These are phyloP conservation scores for Drosophila anomalipes DNA, from an alignment of 2,888 invertebrate genomes.

Conservation along the genomic window DNA sequence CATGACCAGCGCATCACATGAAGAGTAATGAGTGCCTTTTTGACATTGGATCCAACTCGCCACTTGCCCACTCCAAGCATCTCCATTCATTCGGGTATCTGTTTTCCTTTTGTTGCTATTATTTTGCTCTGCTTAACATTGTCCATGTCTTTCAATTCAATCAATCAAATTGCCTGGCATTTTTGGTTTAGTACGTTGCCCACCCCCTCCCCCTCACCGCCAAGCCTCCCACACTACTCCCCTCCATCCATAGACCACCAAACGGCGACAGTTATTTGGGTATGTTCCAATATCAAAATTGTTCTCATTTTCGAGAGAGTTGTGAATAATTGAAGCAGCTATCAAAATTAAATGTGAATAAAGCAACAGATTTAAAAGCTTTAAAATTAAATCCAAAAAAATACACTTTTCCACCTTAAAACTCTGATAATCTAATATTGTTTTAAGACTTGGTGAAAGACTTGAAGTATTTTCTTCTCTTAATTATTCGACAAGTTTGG, in stretches of 20 bases:
- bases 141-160: slow-evolving; percentile 64
- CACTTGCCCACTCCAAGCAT: neutral
- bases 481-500: neutral
- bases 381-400: neutral
- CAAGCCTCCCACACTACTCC: neutral
- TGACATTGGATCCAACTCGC: neutral
- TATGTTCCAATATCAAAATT: slow-evolving; percentile 11
- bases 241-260: neutral
- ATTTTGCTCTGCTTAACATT: slow-evolving; percentile 25
- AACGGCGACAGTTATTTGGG: slow-evolving; percentile 7
- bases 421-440: neutral
- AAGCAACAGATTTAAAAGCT: neutral
- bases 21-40: slow-evolving; percentile 32
- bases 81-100: neutral
- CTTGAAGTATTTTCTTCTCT: neutral
- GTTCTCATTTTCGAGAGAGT: neutral
- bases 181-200: slow-evolving; percentile 37
- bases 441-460: neutral
- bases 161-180: slow-evolving; percentile 70
- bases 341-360: neutral
- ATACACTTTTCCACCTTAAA: neutral
- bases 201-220: neutral
- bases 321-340: neutral
- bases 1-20: slow-evolving; percentile 55
- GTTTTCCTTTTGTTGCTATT: slow-evolving; percentile 7